phyloP scores from a whole-genome alignment of 2,797 vertebrate genomes.

The Hippoglossus hippoglossus region DNA sequence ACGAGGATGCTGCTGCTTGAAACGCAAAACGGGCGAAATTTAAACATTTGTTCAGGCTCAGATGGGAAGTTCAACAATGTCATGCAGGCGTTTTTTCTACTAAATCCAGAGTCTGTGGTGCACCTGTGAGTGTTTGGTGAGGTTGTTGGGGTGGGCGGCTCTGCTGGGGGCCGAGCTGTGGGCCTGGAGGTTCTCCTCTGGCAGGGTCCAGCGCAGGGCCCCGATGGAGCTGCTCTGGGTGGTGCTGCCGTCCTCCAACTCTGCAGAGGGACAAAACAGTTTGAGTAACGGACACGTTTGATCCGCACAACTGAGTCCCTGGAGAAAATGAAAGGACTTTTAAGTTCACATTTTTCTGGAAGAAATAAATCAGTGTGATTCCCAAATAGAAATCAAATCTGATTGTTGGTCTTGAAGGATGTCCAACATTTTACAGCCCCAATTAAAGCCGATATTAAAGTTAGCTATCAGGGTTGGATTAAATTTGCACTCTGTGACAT shows the following conservation, averaged over 20 bases:
- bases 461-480: background rate
- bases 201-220: conserved; percentile 77
- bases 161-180: conserved; percentile 80
- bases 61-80: too few species aligned
- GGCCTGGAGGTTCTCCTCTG: conserved; percentile 65
- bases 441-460: background rate
- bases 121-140: conserved; percentile 69
- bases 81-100: too few species aligned
- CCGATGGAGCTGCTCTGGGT: conserved; percentile 81
- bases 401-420: background rate
- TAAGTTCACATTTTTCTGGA: too few species aligned
- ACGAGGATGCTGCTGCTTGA: conserved; percentile 56
- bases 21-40: background rate
- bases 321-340: too few species aligned
- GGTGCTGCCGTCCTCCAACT: conserved; percentile 28
- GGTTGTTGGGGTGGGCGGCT: conserved; percentile 13
- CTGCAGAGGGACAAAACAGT: conserved; percentile 24
- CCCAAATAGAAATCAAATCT: background rate
- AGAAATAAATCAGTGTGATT: background rate
- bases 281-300: too few species aligned
- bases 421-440: background rate
- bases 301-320: too few species aligned
- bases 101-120: too few species aligned
- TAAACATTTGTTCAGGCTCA: background rate
- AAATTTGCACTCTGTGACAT: too few species aligned